Percentiles rank a stretch among this genome's conserved stretches.
phyloP scores from a whole-genome alignment of 2,113 vertebrate species.

The Glareola pratincola region DNA sequence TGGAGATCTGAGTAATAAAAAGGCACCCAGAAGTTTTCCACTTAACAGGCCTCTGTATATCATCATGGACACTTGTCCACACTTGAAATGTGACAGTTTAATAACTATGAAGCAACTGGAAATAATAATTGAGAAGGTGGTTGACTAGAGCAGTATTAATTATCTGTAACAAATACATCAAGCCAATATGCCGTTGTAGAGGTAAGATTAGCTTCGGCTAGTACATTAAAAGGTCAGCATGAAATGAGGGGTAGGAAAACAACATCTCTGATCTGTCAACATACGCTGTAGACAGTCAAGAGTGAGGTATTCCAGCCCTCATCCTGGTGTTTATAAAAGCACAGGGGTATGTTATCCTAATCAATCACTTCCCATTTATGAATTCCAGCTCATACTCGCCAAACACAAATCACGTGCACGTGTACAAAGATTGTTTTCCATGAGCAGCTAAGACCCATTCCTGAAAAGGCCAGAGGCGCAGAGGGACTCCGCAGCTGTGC shows the following conservation, averaged over 20 bases:
- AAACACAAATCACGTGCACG: neutral
- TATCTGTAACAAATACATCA: neutral
- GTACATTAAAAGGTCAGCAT: neutral
- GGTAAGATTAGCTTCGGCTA: neutral
- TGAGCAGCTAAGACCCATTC: neutral
- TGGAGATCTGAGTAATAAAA: neutral
- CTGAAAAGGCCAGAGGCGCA: neutral
- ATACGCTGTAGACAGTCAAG: neutral
- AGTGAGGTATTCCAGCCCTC: neutral
- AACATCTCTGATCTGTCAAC: neutral
- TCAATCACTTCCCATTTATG: neutral
- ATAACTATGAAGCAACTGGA: neutral
- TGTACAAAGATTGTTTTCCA: neutral
- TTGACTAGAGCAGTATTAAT: neutral
- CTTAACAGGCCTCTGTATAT: neutral
- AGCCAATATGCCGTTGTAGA: neutral
- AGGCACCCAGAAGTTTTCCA: neutral
- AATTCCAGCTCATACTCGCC: neutral
- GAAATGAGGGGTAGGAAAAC: neutral
- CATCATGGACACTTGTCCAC: neutral
- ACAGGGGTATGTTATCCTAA: neutral
- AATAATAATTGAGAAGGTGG: neutral
- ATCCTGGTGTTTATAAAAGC: neutral
- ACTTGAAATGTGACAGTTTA: neutral
- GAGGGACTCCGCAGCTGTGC: neutral